These are phyloP conservation scores for Heliconius hortense DNA, from an alignment of 2,888 invertebrate genomes.

Conservation along the genomic window DNA sequence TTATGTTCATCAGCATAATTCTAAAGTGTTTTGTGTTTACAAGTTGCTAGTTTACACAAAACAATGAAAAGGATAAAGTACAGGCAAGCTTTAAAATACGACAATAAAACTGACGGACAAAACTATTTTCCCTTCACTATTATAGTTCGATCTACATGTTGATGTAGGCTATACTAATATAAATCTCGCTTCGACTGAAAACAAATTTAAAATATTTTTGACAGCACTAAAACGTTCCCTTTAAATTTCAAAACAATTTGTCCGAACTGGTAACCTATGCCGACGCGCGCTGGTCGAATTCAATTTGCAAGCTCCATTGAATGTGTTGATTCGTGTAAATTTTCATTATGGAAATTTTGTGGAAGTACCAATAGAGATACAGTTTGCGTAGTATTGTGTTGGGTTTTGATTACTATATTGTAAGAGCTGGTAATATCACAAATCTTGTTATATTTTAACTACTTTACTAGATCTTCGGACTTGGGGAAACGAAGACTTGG, in stretches of 20 bases:
- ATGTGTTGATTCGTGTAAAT: conserved; percentile 33
- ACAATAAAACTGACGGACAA: not conserved
- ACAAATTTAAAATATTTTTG: not conserved
- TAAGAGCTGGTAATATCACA: not conserved
- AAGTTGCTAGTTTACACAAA: conserved; percentile 3
- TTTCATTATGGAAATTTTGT: conserved; percentile 31
- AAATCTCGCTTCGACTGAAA: not conserved
- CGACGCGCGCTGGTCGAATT: conserved; percentile 20
- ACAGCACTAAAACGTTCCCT: conserved; percentile 14
- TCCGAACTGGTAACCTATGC: conserved; percentile 13
- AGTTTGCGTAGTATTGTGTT: conserved; percentile 11
- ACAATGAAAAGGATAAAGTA: not conserved
- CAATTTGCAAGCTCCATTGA: conserved; percentile 26
- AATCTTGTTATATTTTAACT: not conserved
- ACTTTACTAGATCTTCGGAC: not conserved
- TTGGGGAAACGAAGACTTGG: not conserved
- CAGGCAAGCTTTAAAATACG: not conserved
- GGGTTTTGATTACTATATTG: not conserved
- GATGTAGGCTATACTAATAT: too few relatives aligned
- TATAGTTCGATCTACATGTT: not conserved
- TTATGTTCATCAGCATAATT: not conserved
- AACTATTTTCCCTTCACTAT: not conserved
- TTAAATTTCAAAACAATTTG: conserved; percentile 13
- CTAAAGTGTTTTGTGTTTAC: not conserved
- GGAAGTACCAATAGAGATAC: conserved; percentile 18